Evolutionary conservation across 2,797 vertebrate species (phyloP).

Genomic region (Phoeniculus purpureus): DNA sequence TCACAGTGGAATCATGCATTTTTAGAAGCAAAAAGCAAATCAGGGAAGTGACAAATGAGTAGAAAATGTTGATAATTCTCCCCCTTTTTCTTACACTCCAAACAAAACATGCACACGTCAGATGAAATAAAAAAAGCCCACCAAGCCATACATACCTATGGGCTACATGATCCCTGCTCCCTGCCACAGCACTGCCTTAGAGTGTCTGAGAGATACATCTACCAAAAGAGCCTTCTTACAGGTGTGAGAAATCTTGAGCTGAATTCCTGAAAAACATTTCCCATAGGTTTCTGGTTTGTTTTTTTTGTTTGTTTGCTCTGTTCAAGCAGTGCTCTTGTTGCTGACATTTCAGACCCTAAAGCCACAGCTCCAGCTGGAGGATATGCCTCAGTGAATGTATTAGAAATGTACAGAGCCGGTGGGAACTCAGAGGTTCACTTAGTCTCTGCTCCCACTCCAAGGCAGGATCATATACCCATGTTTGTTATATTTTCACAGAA

Average conservation of each 20-base stretch:
- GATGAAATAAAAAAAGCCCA: neutral
- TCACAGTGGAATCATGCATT: neutral
- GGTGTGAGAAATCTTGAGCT: neutral
- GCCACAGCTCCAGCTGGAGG: neutral
- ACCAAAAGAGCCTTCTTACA: neutral
- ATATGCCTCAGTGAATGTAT: neutral
- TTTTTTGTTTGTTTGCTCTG: no score
- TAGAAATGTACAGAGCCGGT: neutral
- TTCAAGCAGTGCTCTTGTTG: neutral
- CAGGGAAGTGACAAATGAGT: neutral
- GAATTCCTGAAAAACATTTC: neutral
- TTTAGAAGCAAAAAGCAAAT: neutral
- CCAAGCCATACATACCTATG: neutral
- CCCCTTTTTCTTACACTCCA: neutral
- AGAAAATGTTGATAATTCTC: neutral
- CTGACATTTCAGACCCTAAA: neutral
- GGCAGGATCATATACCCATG: neutral
- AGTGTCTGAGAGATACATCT: neutral
- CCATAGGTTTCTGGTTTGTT: neutral
- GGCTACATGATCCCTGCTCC: neutral
- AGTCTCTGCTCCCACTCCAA: neutral
- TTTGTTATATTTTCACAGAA: slow-evolving; percentile 1
- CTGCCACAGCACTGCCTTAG: neutral
- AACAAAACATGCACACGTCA: neutral
- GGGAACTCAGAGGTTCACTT: neutral